Evolutionary conservation across 2,797 vertebrate species (phyloP).

Genomic region (Heliangelus exortis): DNA sequence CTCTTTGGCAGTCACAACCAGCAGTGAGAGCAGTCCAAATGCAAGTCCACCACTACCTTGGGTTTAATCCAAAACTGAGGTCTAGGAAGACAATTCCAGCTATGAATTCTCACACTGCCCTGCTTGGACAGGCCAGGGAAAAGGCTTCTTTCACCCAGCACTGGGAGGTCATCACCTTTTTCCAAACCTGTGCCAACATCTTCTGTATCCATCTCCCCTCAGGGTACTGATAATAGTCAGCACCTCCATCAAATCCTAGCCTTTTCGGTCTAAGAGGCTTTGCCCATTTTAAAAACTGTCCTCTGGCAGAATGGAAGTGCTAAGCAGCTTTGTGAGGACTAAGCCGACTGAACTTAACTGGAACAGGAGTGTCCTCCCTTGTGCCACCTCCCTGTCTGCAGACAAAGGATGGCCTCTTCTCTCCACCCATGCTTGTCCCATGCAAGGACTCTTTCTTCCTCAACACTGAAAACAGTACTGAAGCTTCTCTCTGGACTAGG

Average conservation of each 20-base stretch:
- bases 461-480: background rate
- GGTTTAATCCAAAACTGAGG: background rate
- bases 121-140: background rate
- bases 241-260: slow-evolving; percentile 46
- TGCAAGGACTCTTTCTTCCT: background rate
- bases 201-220: background rate
- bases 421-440: background rate
- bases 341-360: slow-evolving; percentile 53
- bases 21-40: background rate
- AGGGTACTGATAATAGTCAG: background rate
- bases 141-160: background rate
- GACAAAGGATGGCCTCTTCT: background rate
- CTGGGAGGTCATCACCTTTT: background rate
- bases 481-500: background rate
- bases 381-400: background rate
- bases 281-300: slow-evolving; percentile 52
- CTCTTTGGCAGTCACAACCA: background rate
- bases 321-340: slow-evolving; percentile 73
- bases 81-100: background rate
- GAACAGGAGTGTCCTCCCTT: slow-evolving; percentile 24
- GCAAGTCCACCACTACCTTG: background rate
- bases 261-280: slow-evolving; percentile 60
- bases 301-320: slow-evolving; percentile 32
- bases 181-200: background rate
- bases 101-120: background rate